Evolutionary conservation across 2,797 vertebrate genomes (phyloP).

Genomic region (Xenops minutus): DNA sequence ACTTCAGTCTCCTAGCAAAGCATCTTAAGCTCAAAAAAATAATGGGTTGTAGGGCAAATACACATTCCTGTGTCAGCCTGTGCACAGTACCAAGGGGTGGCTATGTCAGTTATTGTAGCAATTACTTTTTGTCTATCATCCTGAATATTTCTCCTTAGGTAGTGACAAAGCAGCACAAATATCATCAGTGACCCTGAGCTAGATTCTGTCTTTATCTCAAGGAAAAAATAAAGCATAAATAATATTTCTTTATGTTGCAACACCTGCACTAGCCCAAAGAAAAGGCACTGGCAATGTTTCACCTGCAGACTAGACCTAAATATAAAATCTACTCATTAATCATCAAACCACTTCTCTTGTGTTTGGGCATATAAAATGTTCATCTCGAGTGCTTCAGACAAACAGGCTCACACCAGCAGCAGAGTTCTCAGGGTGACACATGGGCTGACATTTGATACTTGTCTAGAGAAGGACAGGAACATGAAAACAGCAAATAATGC

Average conservation of each 20-base stretch:
- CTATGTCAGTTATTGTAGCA: background rate
- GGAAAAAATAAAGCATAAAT: background rate
- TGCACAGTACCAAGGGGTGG: background rate
- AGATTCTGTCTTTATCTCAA: background rate
- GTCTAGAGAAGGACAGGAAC: background rate
- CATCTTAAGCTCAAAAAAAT: background rate
- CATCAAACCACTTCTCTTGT: background rate
- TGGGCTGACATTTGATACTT: background rate
- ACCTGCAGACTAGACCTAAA: background rate
- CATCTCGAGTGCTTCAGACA: background rate
- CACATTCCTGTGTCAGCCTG: background rate
- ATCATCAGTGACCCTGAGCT: background rate
- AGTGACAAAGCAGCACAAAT: background rate
- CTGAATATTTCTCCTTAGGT: conserved; percentile 1
- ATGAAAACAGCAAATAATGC: rapidly evolving
- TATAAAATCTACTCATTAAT: background rate
- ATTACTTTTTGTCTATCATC: conserved; percentile 6
- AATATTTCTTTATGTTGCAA: background rate
- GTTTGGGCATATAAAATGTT: background rate
- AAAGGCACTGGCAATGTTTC: background rate
- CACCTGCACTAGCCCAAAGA: background rate
- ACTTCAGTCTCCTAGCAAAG: background rate
- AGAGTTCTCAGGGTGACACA: background rate
- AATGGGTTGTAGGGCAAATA: background rate
- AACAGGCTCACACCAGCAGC: background rate